Percentiles rank a stretch among this genome's conserved stretches.
Evolutionary conservation across 2,888 invertebrate species (phyloP).

Genomic region (Protophormia terraenovae): DNA sequence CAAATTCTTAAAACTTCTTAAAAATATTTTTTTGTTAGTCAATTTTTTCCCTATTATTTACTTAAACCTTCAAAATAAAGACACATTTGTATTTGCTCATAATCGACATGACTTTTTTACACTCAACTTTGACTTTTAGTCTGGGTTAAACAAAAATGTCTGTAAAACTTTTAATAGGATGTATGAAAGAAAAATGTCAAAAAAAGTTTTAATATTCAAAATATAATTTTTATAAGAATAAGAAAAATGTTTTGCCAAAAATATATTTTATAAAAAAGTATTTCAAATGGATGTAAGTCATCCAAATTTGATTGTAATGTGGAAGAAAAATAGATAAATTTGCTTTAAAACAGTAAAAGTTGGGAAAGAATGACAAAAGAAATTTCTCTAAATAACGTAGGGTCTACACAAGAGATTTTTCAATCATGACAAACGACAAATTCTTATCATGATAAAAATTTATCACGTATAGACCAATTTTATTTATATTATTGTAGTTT

Average conservation of each 20-base stretch:
- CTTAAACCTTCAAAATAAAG: not conserved
- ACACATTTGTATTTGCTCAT: not conserved
- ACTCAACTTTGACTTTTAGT: conserved; percentile 39
- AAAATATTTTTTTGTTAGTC: not conserved
- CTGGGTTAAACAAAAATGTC: not conserved
- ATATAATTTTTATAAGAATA: not conserved
- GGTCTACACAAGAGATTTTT: too few relatives aligned
- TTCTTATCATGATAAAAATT: too few relatives aligned
- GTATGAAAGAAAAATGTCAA: not conserved
- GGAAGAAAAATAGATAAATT: too few relatives aligned
- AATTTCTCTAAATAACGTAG: too few relatives aligned
- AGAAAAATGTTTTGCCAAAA: conserved; percentile 4
- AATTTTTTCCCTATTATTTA: not conserved
- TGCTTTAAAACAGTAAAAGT: not conserved
- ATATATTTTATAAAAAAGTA: conserved; percentile 11
- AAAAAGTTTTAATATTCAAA: conserved; percentile 52
- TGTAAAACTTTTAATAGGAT: conserved; percentile 39
- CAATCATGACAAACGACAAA: too few relatives aligned
- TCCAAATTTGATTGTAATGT: not conserved
- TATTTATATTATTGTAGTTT: too few relatives aligned
- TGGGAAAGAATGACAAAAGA: too few relatives aligned
- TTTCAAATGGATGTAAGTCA: not conserved
- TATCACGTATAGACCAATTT: too few relatives aligned
- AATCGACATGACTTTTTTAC: not conserved
- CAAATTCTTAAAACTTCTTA: too few relatives aligned